These are phyloP conservation scores for Orientallactaga sibirica DNA, from an alignment of 2,797 vertebrate genomes.

Conservation along the genomic window DNA sequence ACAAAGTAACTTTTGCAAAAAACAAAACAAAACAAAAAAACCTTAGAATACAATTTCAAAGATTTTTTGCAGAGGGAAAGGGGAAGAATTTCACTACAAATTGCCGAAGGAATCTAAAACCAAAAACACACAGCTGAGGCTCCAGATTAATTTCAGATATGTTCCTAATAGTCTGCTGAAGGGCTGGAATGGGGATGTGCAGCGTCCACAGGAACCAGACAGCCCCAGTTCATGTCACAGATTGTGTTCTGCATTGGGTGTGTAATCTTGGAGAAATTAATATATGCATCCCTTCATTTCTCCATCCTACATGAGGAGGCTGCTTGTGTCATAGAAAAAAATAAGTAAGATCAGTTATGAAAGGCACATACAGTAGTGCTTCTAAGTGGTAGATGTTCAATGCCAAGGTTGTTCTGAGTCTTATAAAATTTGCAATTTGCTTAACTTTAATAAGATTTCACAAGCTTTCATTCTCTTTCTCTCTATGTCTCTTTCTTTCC, in stretches of 20 bases:
- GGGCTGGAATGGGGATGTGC: neutral
- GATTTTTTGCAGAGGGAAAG: neutral
- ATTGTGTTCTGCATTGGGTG: neutral
- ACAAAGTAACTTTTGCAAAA: constrained; percentile 59
- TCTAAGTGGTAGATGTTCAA: neutral
- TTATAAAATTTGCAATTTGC: neutral
- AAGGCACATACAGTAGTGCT: neutral
- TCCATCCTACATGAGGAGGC: neutral
- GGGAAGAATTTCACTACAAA: constrained; percentile 38
- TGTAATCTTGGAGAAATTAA: neutral
- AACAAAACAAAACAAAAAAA: neutral
- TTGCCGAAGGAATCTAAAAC: constrained; percentile 62
- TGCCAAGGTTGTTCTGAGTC: neutral
- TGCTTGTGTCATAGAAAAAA: constrained; percentile 12
- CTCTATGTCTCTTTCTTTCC: neutral
- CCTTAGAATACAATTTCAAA: constrained; percentile 66
- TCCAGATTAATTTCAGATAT: constrained; percentile 60
- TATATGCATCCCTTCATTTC: constrained; percentile 49
- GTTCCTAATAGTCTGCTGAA: neutral
- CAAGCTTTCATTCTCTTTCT: neutral
- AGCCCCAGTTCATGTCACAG: neutral
- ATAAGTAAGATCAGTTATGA: neutral
- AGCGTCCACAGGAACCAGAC: neutral
- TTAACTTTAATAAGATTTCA: constrained; percentile 22
- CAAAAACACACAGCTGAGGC: constrained; percentile 19